Base-by-base conservation (phyloP, 1,140 invertebrate genomes). In the Drosophila repleta region DNA sequence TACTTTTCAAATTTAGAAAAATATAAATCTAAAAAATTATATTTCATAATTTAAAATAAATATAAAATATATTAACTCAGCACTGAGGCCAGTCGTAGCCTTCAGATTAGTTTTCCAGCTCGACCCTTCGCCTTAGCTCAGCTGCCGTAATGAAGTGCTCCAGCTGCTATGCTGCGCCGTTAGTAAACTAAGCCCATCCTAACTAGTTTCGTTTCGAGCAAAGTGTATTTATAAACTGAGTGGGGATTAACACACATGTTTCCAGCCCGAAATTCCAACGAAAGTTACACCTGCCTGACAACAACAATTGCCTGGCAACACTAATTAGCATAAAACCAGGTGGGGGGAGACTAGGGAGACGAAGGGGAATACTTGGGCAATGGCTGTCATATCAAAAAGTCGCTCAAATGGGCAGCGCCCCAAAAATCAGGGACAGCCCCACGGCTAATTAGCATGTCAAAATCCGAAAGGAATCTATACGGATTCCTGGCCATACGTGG, bases 361-460 rank as follows among this genome's bases (percentile, higher is more conserved):
- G 32, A 26, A 26, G 17, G 51, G 21, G 24, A n/a, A n/a, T 48
- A 48, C 24, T 71, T 58, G 21, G 35, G 17, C 45, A 52, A 62
- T 49, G 39, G 39, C 46, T 48, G 37, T 29, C 56, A 61, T 61
- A 69, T 63, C 58, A 69, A 63, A 45, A 63, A 48, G 49, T 17
- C 26, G 63, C 18, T 45, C 39, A 41, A 65, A 49, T 64, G 66
- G 32, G 17, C 61, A 51, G 67, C 17, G 55, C 15, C 53, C 37
- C 26, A 60, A 37, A 45, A 49, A 32, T 45, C 56, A 52, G 32
- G 39, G 24, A 26, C 39, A 62, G 11, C 15, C 45, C 53, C 37
- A 15, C 8, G 29, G 68, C 49, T 72, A 72, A 72, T 72, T 72
- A 72, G 69, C 63, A 72, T 72, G 48, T 32, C 39, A 20, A 39